phyloP scores from a whole-genome alignment of 2,113 vertebrate species.

The Oxygymnocypris stewartii region DNA sequence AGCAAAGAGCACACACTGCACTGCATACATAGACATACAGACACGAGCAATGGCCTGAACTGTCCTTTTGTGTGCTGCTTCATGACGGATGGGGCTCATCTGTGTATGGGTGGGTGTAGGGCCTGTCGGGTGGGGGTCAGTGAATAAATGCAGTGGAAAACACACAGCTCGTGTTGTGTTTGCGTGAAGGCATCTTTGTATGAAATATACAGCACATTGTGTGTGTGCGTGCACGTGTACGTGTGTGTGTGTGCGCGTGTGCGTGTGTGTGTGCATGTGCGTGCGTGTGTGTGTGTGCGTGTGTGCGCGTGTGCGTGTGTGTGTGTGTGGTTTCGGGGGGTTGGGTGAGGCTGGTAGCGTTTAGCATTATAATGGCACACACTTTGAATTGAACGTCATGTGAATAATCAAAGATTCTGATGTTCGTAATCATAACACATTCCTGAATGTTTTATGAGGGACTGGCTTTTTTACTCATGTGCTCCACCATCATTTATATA shows the following conservation, averaged over 20 bases:
- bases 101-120: constrained; percentile 16
- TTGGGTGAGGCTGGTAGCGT: constrained; percentile 13
- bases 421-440: constrained; percentile 23
- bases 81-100: constrained; percentile 21
- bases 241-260: constrained; percentile 29
- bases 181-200: constrained; percentile 48
- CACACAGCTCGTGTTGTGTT: constrained; percentile 28
- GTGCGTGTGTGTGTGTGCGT: too few relatives aligned
- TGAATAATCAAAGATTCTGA: constrained; percentile 42
- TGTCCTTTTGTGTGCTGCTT: constrained; percentile 37
- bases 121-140: constrained; percentile 24
- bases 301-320: constrained; percentile 32
- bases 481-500: not conserved
- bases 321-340: constrained; percentile 42
- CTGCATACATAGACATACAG: not conserved
- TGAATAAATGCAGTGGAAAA: not conserved
- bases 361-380: constrained; percentile 36
- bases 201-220: constrained; percentile 27
- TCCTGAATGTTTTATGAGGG: constrained; percentile 24
- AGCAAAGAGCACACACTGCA: constrained; percentile 21
- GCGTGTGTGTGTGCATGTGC: too few relatives aligned
- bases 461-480: not conserved
- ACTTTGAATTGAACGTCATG: constrained; percentile 46
- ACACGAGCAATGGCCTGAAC: not conserved
- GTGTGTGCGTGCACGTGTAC: constrained; percentile 37